Evolutionary conservation across 2,888 invertebrate species (phyloP), one percentile per base, ranked within the genome.

Genomic region (Masnerella sp.): DNA sequence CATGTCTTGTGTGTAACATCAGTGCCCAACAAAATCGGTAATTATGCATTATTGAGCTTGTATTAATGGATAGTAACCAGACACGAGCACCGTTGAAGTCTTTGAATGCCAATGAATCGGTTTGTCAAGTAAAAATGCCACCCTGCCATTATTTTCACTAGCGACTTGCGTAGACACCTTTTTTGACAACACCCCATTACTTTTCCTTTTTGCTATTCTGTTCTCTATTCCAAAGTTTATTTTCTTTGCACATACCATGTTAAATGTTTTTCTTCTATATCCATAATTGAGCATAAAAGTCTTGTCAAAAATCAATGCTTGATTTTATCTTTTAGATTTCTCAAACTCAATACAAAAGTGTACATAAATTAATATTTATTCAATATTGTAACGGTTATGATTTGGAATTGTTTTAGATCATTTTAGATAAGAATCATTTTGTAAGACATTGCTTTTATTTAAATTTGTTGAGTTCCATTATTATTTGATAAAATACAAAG

Each of bases 81-180:
- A 81, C 80, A 81, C 80, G 80, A 83, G 77, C 82, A 82, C 79
- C 80, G 82, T 83, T 83, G 82, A 82, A 82, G 82, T 70, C 80
- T 82, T 81, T 82, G 79, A 75, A 74, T 71, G 70, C 58, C 77
- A 78, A 56, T 68, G 67, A 70, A 32, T 74, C 67, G 51, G 49
- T 75, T 28, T 45, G 12, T 36, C 74, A 20, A 5, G 58, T 59
- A 1, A 34, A 38, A 22, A 9, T 28, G 38, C 18, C 22, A 22
- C 42, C 11, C 9, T 20, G 4, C 14, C 40, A 42, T 45, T 25
- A 17, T 43, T 14, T 11, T 28, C 20, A 2, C 15, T 8, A 45
- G 15, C 20, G 38, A 30, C 30, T n/a, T 15, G 4, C 30, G n/a
- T n/a, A 12, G 30, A 62, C 12, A 49, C 49, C 58, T 58, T 14